A percentile compares a stretch with the other conserved stretches of the same genome.
These are phyloP conservation scores for Nycticorax nycticorax DNA, from an alignment of 2,113 vertebrate genomes.

Conservation along the genomic window DNA sequence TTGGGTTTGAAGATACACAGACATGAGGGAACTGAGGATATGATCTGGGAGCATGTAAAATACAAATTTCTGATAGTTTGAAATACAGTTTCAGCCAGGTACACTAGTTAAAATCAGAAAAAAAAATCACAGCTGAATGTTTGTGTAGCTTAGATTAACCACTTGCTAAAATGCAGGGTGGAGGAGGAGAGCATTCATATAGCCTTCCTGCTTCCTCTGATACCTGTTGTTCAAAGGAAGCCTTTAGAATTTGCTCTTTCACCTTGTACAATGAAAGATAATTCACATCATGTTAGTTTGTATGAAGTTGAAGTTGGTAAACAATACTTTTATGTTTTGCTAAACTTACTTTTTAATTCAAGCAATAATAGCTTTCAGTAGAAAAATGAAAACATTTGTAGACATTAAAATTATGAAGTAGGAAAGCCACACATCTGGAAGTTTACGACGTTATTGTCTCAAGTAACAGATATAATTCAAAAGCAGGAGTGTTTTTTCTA, in stretches of 20 bases:
- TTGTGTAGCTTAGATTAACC: neutral
- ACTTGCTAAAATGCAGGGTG: neutral
- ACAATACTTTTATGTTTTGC: neutral
- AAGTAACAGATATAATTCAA: conserved; percentile 22
- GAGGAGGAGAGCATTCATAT: neutral
- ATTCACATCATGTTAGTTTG: neutral
- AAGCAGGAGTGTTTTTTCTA: conserved; percentile 10
- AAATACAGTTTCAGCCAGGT: neutral
- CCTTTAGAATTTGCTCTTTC: neutral
- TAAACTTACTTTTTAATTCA: neutral
- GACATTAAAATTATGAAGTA: neutral
- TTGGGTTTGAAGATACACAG: neutral
- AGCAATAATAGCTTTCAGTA: neutral
- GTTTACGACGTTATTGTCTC: neutral
- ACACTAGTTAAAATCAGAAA: neutral
- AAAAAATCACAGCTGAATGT: neutral
- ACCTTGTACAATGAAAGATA: neutral
- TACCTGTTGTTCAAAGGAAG: neutral
- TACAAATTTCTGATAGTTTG: neutral
- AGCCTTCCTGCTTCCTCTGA: neutral
- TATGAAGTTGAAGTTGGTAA: neutral
- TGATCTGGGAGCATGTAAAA: neutral
- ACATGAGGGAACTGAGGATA: neutral
- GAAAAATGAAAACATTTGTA: neutral
- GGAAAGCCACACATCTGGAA: neutral